Percentiles rank a stretch among this genome's conserved stretches.
These are phyloP conservation scores for Parazoanthus swiftii DNA, from an alignment of 92 coral and sea anemone genomes.

Conservation along the genomic window DNA sequence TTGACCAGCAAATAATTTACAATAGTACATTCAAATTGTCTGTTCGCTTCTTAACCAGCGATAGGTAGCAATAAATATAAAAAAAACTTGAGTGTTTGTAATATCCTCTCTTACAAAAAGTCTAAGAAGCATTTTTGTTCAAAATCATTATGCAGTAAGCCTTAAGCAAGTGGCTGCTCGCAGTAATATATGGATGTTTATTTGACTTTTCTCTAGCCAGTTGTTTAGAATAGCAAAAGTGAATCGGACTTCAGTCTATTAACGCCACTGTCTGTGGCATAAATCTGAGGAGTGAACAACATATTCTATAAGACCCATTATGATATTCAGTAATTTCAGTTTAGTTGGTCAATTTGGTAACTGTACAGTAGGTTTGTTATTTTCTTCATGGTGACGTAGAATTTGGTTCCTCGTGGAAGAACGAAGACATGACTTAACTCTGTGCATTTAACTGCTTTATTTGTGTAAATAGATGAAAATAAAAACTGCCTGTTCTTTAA, in stretches of 20 bases:
- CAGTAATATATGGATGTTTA: too few relatives aligned
- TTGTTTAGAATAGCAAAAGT: too few relatives aligned
- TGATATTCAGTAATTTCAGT: too few relatives aligned
- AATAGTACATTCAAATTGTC: not conserved
- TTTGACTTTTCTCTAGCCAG: too few relatives aligned
- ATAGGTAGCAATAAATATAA: not conserved
- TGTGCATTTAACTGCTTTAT: not conserved
- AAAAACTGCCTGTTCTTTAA: not conserved
- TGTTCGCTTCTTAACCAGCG: not conserved
- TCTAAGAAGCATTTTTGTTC: not conserved
- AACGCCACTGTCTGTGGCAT: not conserved
- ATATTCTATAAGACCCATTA: too few relatives aligned
- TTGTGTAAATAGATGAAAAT: conserved; percentile 13
- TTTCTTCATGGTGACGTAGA: not conserved
- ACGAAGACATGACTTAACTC: not conserved
- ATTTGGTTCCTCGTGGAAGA: not conserved
- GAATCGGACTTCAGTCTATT: not conserved
- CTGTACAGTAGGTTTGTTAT: not conserved
- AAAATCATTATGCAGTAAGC: not conserved
- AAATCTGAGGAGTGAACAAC: too few relatives aligned
- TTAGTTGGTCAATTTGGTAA: not conserved
- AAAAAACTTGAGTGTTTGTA: not conserved
- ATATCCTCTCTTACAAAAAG: not conserved
- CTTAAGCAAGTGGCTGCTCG: not conserved
- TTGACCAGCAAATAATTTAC: not conserved